Percentiles rank a stretch among this genome's conserved stretches.
These are phyloP conservation scores for Lutraria rhynchaena DNA, from an alignment of 1,140 invertebrate species.

Conservation along the genomic window DNA sequence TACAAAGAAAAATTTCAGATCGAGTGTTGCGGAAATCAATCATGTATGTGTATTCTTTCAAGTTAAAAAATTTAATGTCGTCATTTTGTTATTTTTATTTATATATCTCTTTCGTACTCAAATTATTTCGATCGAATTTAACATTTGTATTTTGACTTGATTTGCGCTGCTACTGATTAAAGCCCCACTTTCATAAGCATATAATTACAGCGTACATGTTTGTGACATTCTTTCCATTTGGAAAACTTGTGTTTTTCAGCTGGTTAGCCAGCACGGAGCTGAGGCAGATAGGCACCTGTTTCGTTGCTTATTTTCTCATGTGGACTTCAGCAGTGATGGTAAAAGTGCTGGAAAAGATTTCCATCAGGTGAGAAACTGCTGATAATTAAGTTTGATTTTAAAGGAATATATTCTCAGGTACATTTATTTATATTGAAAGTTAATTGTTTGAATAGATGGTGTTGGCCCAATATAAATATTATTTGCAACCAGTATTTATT, in stretches of 20 bases:
- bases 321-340: slow-evolving; percentile 85
- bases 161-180: neutral
- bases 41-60: slow-evolving; percentile 84
- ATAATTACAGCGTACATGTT: too few species aligned
- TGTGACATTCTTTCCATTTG: too few species aligned
- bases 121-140: neutral
- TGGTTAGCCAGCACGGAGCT: slow-evolving; percentile 90
- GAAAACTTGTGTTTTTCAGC: slow-evolving; percentile 85
- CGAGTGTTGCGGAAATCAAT: slow-evolving; percentile 91
- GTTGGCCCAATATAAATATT: too few species aligned
- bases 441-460: too few species aligned
- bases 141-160: slow-evolving; percentile 1
- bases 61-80: neutral
- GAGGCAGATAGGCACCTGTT: slow-evolving; percentile 94
- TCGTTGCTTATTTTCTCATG: slow-evolving; percentile 91
- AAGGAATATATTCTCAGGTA: too few species aligned
- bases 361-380: slow-evolving; percentile 81
- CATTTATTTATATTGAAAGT: too few species aligned
- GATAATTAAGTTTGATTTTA: too few species aligned
- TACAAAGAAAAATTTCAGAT: slow-evolving; percentile 97
- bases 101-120: slow-evolving; percentile 14
- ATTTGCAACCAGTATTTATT: too few species aligned
- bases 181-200: neutral
- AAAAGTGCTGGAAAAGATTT: slow-evolving; percentile 83
- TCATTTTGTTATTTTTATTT: too few species aligned